Percentiles rank a stretch among this genome's conserved stretches.
phyloP scores from a whole-genome alignment of 1,140 invertebrate species.

The Archivesica marissinica region DNA sequence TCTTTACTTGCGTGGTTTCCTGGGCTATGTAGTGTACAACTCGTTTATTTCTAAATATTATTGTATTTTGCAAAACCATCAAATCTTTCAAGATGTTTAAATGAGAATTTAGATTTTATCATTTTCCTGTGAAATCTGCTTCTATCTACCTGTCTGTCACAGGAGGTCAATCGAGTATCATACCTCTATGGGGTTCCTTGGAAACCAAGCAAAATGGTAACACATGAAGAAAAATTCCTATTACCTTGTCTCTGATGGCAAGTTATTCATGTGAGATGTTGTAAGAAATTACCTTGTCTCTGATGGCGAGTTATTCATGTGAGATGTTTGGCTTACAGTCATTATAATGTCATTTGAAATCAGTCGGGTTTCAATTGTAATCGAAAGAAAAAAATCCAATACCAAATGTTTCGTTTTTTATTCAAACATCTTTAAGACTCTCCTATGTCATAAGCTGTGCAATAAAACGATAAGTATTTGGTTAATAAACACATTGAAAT shows the following conservation, averaged over 20 bases:
- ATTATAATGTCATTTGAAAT: conserved; percentile 35
- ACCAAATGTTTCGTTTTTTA: neutral
- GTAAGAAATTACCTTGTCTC: conserved; percentile 8
- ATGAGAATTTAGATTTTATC: conserved; percentile 2
- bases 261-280: neutral
- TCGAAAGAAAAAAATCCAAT: neutral
- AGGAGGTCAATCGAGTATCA: conserved; percentile 9
- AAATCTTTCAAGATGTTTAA: conserved; percentile 24
- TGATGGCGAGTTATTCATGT: conserved; percentile 12
- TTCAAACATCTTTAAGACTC: neutral
- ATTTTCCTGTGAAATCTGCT: neutral
- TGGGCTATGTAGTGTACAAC: no score
- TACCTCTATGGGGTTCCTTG: conserved; percentile 11
- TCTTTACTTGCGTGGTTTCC: no score
- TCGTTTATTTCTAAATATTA: no score
- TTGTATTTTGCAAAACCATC: neutral
- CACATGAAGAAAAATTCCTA: conserved; percentile 28
- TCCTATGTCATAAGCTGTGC: no score
- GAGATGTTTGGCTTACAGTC: conserved; percentile 15
- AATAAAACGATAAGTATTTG: no score
- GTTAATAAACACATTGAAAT: no score
- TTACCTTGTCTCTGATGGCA: conserved; percentile 15
- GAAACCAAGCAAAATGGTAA: conserved; percentile 7
- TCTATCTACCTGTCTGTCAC: neutral
- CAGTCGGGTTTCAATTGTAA: neutral